Conservation (phyloP, 2,888 invertebrate species). For the Artemia sinica region DNA sequence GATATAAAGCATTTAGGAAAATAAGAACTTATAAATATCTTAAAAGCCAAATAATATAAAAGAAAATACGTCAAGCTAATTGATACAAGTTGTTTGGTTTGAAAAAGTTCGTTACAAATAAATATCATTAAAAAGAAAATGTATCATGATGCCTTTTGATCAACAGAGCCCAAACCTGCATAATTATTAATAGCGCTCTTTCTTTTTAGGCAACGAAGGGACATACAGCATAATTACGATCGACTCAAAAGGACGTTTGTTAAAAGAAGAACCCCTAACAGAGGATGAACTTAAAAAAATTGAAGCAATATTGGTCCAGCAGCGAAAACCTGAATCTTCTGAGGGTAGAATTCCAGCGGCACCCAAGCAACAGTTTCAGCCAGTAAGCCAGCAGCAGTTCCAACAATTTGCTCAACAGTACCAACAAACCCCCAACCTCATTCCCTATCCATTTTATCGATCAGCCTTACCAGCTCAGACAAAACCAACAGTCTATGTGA, state of each 20-base stretch:
- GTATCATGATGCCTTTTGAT: too few species aligned
- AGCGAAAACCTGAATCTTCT: constrained; percentile 3
- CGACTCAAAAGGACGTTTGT: background rate
- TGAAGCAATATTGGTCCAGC: background rate
- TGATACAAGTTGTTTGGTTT: too few species aligned
- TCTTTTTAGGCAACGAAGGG: background rate
- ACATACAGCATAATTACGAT: background rate
- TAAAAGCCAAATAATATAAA: too few species aligned
- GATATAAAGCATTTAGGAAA: too few species aligned
- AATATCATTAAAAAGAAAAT: too few species aligned
- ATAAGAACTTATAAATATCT: too few species aligned
- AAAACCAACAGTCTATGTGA: too few species aligned
- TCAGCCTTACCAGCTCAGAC: too few species aligned
- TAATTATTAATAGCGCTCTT: background rate
- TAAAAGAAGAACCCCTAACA: background rate
- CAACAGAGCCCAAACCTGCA: background rate
- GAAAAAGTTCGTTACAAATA: too few species aligned
- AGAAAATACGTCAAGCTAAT: too few species aligned
- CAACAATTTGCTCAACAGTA: background rate
- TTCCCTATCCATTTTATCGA: too few species aligned
- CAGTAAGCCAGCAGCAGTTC: background rate
- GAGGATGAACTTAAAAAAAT: background rate
- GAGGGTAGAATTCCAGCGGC: background rate
- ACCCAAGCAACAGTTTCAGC: background rate
- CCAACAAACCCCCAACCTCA: background rate